Evolutionary conservation across 2,888 invertebrate species (phyloP).

Genomic region (Peribatodes rhomboidaria): DNA sequence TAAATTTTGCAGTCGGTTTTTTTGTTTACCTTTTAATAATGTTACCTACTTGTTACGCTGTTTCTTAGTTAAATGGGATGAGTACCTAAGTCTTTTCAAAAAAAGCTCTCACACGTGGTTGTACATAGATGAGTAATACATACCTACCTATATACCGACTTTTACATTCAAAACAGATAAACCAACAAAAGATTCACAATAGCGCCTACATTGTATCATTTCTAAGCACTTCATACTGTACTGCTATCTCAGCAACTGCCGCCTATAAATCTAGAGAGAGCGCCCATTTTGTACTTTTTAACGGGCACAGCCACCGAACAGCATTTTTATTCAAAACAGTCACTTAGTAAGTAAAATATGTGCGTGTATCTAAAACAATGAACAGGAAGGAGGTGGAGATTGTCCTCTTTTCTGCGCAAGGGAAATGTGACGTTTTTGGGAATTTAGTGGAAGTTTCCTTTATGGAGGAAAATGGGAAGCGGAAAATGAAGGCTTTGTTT

Average conservation of each 20-base stretch:
- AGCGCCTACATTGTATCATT: conserved; percentile 9
- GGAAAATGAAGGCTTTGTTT: not conserved
- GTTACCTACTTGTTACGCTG: too few relatives aligned
- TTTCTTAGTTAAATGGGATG: too few relatives aligned
- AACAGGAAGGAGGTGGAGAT: conserved; percentile 77
- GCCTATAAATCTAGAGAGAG: conserved; percentile 68
- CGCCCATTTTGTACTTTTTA: conserved; percentile 77
- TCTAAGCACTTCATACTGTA: conserved; percentile 10
- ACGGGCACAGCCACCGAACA: conserved; percentile 71
- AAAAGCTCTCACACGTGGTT: too few relatives aligned
- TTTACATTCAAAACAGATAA: not conserved
- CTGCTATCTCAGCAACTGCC: conserved; percentile 26
- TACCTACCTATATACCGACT: too few relatives aligned
- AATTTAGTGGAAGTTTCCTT: conserved; percentile 27
- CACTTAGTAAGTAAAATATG: conserved; percentile 86
- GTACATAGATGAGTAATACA: too few relatives aligned
- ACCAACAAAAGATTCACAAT: not conserved
- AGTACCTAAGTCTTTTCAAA: too few relatives aligned
- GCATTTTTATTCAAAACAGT: conserved; percentile 85
- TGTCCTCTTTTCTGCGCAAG: conserved; percentile 66
- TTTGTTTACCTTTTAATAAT: too few relatives aligned
- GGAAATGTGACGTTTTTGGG: conserved; percentile 57
- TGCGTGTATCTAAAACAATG: conserved; percentile 77
- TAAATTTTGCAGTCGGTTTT: too few relatives aligned
- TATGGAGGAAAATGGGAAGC: conserved; percentile 5